A percentile compares a stretch with the other conserved stretches of the same genome.
These are phyloP conservation scores for Cinara cedri DNA, from an alignment of 2,888 invertebrate genomes.

Conservation along the genomic window DNA sequence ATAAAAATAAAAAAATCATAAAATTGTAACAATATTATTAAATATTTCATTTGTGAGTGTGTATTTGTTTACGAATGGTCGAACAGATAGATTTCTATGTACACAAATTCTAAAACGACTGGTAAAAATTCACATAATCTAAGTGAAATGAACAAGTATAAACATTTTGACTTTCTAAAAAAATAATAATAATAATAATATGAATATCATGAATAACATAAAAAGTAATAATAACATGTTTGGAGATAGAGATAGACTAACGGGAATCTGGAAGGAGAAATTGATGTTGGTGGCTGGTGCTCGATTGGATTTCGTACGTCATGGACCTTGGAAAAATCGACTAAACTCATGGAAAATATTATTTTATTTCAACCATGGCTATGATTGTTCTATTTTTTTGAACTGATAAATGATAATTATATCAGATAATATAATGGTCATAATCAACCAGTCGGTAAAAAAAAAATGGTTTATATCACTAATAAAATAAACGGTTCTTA, in stretches of 20 bases:
- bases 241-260: conserved; percentile 43
- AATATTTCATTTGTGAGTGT: neutral
- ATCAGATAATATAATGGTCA: neutral
- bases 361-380: neutral
- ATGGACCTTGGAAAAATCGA: conserved; percentile 26
- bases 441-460: too few relatives aligned
- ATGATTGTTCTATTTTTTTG: neutral
- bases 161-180: conserved; percentile 54
- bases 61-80: neutral
- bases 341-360: conserved; percentile 34
- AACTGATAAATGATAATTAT: neutral
- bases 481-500: too few relatives aligned
- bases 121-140: conserved; percentile 28
- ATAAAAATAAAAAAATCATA: conserved; percentile 15
- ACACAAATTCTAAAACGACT: conserved; percentile 14
- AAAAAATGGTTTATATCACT: too few relatives aligned
- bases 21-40: conserved; percentile 10
- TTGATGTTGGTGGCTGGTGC: conserved; percentile 11
- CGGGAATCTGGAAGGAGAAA: conserved; percentile 51
- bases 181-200: conserved; percentile 39
- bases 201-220: too few relatives aligned
- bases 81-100: neutral
- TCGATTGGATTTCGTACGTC: conserved; percentile 20
- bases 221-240: conserved; percentile 42
- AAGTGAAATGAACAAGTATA: conserved; percentile 32